These are phyloP conservation scores for Fringilla coelebs DNA, from an alignment of 2,797 vertebrate species.

Conservation along the genomic window DNA sequence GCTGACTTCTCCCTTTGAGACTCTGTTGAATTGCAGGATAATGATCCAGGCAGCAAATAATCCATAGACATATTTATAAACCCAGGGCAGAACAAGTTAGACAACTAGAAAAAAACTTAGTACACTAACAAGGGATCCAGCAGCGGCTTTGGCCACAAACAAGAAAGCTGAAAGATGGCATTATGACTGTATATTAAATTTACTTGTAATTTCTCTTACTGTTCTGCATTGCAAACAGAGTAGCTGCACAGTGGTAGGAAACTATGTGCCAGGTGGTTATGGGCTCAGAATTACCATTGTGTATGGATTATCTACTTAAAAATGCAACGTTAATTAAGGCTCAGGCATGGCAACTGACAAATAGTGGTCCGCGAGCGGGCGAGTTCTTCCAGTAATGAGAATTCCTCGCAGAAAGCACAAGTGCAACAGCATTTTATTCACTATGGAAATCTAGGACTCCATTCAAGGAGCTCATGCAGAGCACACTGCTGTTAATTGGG, in stretches of 20 bases:
- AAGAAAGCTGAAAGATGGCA: constrained; percentile 18
- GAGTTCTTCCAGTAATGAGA: background rate
- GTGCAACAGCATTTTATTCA: background rate
- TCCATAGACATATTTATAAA: constrained; percentile 5
- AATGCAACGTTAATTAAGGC: constrained; percentile 52
- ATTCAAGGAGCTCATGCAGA: background rate
- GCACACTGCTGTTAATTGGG: background rate
- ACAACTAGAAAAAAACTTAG: constrained; percentile 18
- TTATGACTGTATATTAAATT: constrained; percentile 30
- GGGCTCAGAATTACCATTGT: constrained; percentile 40
- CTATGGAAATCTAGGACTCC: constrained; percentile 15
- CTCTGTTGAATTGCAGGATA: background rate
- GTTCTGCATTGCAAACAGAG: constrained; percentile 10
- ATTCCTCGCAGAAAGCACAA: background rate
- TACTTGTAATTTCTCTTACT: constrained; percentile 33
- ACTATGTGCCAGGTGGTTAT: constrained; percentile 9
- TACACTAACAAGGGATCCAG: constrained; percentile 23
- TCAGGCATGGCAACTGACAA: background rate
- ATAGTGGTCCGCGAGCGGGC: background rate
- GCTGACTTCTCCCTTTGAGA: background rate
- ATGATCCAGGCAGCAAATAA: constrained; percentile 9
- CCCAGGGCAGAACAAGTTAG: background rate
- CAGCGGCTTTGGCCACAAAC: background rate
- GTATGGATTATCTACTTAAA: constrained; percentile 20
- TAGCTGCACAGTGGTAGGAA: constrained; percentile 37